phyloP scores from a whole-genome alignment of 30 jellyfish, hydroid and myxozoan genomes.

The Calvadosia cruxmelitensis region DNA sequence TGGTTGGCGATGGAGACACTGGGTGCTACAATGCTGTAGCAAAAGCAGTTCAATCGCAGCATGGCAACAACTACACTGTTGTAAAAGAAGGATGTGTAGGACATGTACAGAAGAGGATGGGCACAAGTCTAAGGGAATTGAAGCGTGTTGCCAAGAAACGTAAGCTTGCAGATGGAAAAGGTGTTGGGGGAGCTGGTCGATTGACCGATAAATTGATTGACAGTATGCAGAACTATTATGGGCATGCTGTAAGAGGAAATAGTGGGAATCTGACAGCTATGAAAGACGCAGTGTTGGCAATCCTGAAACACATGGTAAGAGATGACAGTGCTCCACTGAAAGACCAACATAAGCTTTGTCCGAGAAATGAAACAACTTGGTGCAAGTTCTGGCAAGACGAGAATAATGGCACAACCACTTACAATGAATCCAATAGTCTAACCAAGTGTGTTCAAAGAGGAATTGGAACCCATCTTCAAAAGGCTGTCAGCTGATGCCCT shows the following conservation, averaged over 20 bases:
- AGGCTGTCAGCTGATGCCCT: conserved; percentile 4
- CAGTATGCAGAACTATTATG: conserved; percentile 24
- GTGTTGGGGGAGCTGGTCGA: conserved; percentile 23
- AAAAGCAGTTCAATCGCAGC: conserved; percentile 1
- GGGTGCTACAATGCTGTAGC: conserved; percentile 6
- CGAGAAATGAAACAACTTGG: conserved; percentile 3
- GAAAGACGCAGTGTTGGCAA: neutral
- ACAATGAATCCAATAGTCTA: conserved; percentile 2
- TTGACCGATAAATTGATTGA: conserved; percentile 18
- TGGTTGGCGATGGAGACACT: conserved; percentile 42
- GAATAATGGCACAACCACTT: neutral
- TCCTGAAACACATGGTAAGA: neutral
- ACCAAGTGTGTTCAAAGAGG: conserved; percentile 4
- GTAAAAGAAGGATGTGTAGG: conserved; percentile 33
- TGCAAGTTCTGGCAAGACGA: conserved; percentile 15
- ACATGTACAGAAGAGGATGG: conserved; percentile 14
- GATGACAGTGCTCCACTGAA: neutral
- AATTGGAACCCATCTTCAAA: neutral
- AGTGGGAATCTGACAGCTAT: neutral
- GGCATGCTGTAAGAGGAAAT: conserved; percentile 6
- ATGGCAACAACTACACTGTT: conserved; percentile 10
- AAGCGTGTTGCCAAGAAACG: conserved; percentile 1
- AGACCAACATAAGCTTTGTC: conserved; percentile 2
- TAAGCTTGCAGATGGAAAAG: conserved; percentile 23
- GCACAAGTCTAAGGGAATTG: conserved; percentile 10